phyloP scores from a whole-genome alignment of 2,888 invertebrate genomes.

The Zhuqinia jingwanae region DNA sequence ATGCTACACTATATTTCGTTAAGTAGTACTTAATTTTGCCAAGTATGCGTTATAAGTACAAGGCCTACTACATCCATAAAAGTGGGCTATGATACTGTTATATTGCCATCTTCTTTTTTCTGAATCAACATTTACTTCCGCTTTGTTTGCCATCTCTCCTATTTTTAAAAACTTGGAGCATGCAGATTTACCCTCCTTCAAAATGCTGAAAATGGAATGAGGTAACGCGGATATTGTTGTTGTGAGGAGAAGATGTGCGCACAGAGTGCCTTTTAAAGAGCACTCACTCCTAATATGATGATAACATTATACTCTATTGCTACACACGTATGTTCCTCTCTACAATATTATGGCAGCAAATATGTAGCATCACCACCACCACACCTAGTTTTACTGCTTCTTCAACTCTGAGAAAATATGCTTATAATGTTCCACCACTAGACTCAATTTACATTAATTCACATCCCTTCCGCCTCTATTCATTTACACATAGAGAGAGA shows the following conservation, averaged over 20 bases:
- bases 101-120: slow-evolving; percentile 32
- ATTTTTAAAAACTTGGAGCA: not conserved
- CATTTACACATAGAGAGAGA: too few relatives aligned
- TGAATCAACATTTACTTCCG: slow-evolving; percentile 51
- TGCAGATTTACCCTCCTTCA: not conserved
- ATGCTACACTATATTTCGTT: slow-evolving; percentile 37
- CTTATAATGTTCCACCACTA: not conserved
- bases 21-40: slow-evolving; percentile 60
- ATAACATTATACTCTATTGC: slow-evolving; percentile 37
- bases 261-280: slow-evolving; percentile 53
- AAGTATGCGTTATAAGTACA: slow-evolving; percentile 47
- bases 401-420: too few relatives aligned
- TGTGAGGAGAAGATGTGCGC: slow-evolving; percentile 56
- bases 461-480: slow-evolving; percentile 48
- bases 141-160: slow-evolving; percentile 42
- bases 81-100: not conserved
- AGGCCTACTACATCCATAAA: not conserved
- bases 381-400: too few relatives aligned
- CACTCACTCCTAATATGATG: slow-evolving; percentile 55
- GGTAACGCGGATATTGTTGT: slow-evolving; percentile 59
- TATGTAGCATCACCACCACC: not conserved
- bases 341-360: too few relatives aligned
- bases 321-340: too few relatives aligned
- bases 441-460: slow-evolving; percentile 66
- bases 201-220: slow-evolving; percentile 57